Percentiles rank a stretch among this genome's conserved stretches.
phyloP scores from a whole-genome alignment of 2,888 invertebrate genomes.

The Phyto melanocephala region DNA sequence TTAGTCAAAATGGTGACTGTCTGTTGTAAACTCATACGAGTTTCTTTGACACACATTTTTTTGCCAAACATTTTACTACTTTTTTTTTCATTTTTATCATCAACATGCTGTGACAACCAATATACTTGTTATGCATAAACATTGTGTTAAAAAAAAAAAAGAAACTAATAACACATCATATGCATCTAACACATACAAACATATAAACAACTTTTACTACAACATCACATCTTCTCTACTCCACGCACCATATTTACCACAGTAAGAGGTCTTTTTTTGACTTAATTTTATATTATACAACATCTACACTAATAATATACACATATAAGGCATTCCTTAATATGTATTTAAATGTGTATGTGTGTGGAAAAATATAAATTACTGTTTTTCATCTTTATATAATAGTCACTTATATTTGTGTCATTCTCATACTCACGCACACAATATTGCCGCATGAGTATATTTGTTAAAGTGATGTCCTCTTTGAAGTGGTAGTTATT shows the following conservation, averaged over 20 bases:
- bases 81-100: slow-evolving; percentile 18
- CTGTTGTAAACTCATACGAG: too few relatives aligned
- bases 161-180: slow-evolving; percentile 39
- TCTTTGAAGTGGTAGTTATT: slow-evolving; percentile 47
- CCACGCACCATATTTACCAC: background rate
- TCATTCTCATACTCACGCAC: background rate
- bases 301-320: too few relatives aligned
- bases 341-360: too few relatives aligned
- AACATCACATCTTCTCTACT: background rate
- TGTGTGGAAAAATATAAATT: slow-evolving; percentile 29
- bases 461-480: slow-evolving; percentile 42
- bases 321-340: too few relatives aligned
- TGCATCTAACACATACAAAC: background rate
- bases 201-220: too few relatives aligned
- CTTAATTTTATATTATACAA: slow-evolving; percentile 47
- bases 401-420: slow-evolving; percentile 51
- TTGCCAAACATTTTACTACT: background rate
- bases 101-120: slow-evolving; percentile 39
- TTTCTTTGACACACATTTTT: too few relatives aligned
- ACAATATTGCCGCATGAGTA: too few relatives aligned
- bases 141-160: slow-evolving; percentile 30
- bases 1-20: too few relatives aligned
- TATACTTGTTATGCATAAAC: slow-evolving; percentile 61
- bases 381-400: slow-evolving; percentile 51
- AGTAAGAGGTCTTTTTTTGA: slow-evolving; percentile 48